Conservation (phyloP, 2,797 vertebrate genomes). For the Microchirus variegatus region DNA sequence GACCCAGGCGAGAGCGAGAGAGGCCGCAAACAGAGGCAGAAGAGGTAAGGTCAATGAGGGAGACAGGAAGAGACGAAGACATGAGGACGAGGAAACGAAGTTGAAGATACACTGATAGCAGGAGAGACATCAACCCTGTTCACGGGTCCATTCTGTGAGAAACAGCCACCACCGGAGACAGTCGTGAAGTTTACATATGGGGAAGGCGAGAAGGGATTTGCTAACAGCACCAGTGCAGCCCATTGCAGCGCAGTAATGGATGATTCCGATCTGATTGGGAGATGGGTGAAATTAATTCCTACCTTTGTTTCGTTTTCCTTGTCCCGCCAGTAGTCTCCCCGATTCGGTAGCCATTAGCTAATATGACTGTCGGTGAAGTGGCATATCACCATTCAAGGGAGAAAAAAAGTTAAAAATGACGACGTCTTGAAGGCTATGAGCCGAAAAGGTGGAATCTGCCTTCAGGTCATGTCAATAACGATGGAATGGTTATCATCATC, state of each 20-base stretch:
- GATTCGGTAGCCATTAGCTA: conserved; percentile 88
- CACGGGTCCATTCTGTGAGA: conserved; percentile 74
- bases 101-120: conserved; percentile 76
- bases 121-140: conserved; percentile 72
- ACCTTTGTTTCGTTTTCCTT: conserved; percentile 88
- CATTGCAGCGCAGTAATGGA: conserved; percentile 80
- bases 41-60: conserved; percentile 76
- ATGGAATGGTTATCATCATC: conserved; percentile 35
- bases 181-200: conserved; percentile 79
- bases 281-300: conserved; percentile 83
- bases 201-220: conserved; percentile 70
- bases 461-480: conserved; percentile 69
- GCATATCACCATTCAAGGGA: conserved; percentile 86
- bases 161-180: conserved; percentile 78
- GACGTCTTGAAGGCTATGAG: conserved; percentile 74
- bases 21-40: conserved; percentile 77
- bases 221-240: conserved; percentile 80
- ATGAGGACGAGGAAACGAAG: conserved; percentile 70
- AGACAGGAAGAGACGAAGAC: conserved; percentile 72
- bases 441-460: conserved; percentile 68
- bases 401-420: conserved; percentile 83
- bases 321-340: conserved; percentile 88
- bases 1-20: conserved; percentile 73
- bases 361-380: conserved; percentile 85
- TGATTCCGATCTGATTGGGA: conserved; percentile 81